phyloP scores from a whole-genome alignment of 2,113 vertebrate species.

The Trogon surrucura region DNA sequence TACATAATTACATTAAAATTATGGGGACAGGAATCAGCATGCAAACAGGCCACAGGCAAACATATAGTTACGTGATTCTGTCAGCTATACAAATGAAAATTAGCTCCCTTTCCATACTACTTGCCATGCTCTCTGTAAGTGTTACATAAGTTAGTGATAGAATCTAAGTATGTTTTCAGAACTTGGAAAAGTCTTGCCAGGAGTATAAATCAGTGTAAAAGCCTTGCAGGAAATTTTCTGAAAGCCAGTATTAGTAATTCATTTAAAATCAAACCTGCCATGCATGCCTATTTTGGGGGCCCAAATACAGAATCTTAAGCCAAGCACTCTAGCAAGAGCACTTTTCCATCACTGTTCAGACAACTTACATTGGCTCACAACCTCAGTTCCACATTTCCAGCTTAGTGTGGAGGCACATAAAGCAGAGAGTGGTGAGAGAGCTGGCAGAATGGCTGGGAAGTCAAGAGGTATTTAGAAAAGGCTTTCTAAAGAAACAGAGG shows the following conservation, averaged over 20 bases:
- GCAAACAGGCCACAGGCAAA: slow-evolving; percentile 47
- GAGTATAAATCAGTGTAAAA: slow-evolving; percentile 25
- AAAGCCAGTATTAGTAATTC: slow-evolving; percentile 15
- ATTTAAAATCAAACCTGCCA: background rate
- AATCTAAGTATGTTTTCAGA: slow-evolving; percentile 24
- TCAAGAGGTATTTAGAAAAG: background rate
- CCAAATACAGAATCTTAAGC: background rate
- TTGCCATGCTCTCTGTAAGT: slow-evolving; percentile 1
- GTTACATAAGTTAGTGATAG: slow-evolving; percentile 54
- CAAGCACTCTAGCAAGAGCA: background rate
- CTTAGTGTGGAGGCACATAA: background rate
- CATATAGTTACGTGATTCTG: slow-evolving; percentile 44
- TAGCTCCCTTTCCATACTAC: slow-evolving; percentile 25
- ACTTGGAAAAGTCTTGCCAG: background rate
- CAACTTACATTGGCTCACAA: background rate
- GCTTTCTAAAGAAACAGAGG: background rate
- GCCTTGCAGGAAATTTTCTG: slow-evolving; percentile 13
- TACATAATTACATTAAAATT: slow-evolving; percentile 56
- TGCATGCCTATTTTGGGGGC: background rate
- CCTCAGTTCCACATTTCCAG: background rate
- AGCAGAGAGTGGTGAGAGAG: background rate
- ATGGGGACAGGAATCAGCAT: slow-evolving; percentile 26
- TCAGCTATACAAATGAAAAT: slow-evolving; percentile 48
- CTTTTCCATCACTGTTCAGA: background rate
- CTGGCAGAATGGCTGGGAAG: background rate